Evolutionary conservation across 2,113 vertebrate species (phyloP).

Genomic region (Bufo gargarizans): DNA sequence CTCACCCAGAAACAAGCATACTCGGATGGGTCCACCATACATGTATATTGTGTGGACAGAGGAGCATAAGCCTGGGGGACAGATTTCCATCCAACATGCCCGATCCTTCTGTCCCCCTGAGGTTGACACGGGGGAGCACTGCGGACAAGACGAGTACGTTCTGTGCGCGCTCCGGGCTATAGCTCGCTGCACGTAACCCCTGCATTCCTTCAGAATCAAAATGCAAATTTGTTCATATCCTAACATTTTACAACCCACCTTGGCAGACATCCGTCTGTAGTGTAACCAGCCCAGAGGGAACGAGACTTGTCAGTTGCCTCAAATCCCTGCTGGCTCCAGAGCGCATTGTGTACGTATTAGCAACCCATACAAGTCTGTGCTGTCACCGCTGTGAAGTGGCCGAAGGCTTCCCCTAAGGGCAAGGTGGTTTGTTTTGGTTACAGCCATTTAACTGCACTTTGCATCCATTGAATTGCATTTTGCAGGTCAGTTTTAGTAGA

Average conservation of each 20-base stretch:
- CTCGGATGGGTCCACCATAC: no score
- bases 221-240: background rate
- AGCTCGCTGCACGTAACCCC: background rate
- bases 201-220: background rate
- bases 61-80: no score
- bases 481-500: background rate
- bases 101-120: no score
- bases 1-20: no score
- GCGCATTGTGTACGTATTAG: background rate
- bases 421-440: slow-evolving; percentile 45
- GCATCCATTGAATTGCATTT: background rate
- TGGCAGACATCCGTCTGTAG: background rate
- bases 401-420: background rate
- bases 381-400: background rate
- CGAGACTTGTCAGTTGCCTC: background rate
- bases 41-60: no score
- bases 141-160: no score
- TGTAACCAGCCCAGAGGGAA: slow-evolving; percentile 17
- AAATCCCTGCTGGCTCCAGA: slow-evolving; percentile 33
- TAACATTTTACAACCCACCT: background rate
- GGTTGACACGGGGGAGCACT: background rate
- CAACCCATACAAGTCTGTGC: background rate
- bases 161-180: background rate
- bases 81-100: no score
- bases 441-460: background rate